Conservation (phyloP, 2,888 invertebrate genomes). For the Ophioninae sp. region DNA sequence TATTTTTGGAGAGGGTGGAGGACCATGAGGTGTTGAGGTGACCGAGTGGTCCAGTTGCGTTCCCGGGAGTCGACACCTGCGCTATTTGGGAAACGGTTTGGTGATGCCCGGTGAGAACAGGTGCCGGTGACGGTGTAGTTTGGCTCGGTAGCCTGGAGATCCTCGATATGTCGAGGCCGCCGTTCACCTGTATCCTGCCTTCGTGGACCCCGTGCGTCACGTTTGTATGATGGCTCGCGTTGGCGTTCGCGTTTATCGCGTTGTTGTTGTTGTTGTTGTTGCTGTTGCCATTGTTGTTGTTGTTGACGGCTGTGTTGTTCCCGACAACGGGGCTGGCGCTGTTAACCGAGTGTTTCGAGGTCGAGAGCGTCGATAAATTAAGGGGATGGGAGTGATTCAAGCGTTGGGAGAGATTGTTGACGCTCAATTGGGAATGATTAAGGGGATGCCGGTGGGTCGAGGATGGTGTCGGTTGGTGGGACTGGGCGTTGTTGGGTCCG, state of each 20-base stretch:
- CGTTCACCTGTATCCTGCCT: constrained; percentile 79
- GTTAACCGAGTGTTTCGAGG: constrained; percentile 79
- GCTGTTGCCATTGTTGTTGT: constrained; percentile 70
- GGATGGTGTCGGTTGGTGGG: constrained; percentile 73
- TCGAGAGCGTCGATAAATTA: constrained; percentile 77
- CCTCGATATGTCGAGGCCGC: constrained; percentile 84
- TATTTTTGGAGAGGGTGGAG: constrained; percentile 73
- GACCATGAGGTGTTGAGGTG: constrained; percentile 74
- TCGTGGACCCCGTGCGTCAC: constrained; percentile 69
- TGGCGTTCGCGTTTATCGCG: constrained; percentile 68
- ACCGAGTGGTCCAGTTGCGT: constrained; percentile 74
- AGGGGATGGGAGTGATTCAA: constrained; percentile 77
- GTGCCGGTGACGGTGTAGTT: constrained; percentile 76
- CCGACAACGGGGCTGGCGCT: constrained; percentile 79
- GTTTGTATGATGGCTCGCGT: constrained; percentile 60
- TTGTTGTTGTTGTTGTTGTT: constrained; percentile 65
- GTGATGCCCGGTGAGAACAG: constrained; percentile 73
- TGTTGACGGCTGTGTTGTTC: constrained; percentile 68
- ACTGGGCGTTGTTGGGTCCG: constrained; percentile 53
- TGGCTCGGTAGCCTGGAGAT: constrained; percentile 75
- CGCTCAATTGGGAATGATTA: constrained; percentile 80
- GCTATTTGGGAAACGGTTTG: constrained; percentile 78
- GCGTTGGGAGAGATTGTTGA: constrained; percentile 79
- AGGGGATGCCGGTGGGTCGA: constrained; percentile 75
- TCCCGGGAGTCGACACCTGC: constrained; percentile 69